Conservation (phyloP, 2,113 vertebrate genomes). For the Cebus imitator region DNA sequence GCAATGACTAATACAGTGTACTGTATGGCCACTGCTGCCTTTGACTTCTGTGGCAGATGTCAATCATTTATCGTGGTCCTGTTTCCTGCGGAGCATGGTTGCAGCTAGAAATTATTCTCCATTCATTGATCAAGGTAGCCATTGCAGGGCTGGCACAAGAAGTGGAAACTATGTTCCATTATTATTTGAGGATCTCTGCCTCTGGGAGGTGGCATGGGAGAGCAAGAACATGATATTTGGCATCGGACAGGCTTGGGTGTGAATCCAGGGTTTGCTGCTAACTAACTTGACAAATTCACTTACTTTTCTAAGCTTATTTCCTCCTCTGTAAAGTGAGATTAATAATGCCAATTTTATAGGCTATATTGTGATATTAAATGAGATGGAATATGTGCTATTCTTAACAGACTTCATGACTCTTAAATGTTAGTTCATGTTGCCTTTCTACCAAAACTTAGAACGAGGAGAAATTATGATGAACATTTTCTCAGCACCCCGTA, state of each 20-base stretch:
- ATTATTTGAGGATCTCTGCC: neutral
- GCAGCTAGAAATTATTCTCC: conserved; percentile 46
- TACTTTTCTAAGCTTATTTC: neutral
- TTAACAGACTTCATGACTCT: neutral
- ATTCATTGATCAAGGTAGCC: neutral
- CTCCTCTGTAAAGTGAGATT: conserved; percentile 13
- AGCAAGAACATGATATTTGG: neutral
- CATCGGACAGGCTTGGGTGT: neutral
- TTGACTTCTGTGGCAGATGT: neutral
- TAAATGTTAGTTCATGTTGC: neutral
- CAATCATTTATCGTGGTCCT: neutral
- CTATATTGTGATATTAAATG: conserved; percentile 24
- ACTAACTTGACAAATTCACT: neutral
- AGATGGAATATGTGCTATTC: neutral
- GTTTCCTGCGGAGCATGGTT: neutral
- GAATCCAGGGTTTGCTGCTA: conserved; percentile 7
- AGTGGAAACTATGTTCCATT: neutral
- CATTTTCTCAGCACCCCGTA: neutral
- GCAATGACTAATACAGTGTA: neutral
- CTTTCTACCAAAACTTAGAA: neutral
- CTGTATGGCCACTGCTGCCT: neutral
- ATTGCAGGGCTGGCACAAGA: neutral
- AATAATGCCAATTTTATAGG: neutral
- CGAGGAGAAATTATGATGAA: neutral
- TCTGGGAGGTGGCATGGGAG: neutral